Percentiles rank a stretch among this genome's conserved stretches.
Evolutionary conservation across 2,113 vertebrate genomes (phyloP).

Genomic region (Aptenodytes patagonicus): DNA sequence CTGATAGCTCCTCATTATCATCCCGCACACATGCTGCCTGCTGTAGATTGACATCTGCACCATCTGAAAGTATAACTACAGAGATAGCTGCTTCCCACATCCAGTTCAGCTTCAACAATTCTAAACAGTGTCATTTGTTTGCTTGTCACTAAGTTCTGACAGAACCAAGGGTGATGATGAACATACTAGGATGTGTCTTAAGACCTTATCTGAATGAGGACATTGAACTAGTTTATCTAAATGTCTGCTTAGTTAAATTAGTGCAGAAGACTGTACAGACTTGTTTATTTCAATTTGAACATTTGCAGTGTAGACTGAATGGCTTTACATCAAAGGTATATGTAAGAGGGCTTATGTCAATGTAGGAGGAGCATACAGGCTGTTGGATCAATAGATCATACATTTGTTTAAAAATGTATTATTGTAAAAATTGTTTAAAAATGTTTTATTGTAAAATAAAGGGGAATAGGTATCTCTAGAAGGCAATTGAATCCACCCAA

Average conservation of each 20-base stretch:
- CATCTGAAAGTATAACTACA: not conserved
- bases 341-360: fast-evolving
- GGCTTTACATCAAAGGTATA: not conserved
- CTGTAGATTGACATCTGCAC: not conserved
- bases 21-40: not conserved
- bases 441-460: not conserved
- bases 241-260: not conserved
- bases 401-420: not conserved
- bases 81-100: not conserved
- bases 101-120: not conserved
- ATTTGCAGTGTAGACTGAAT: not conserved
- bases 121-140: not conserved
- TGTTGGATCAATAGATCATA: not conserved
- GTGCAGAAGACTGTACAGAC: not conserved
- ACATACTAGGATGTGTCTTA: not conserved
- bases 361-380: not conserved
- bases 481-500: not conserved
- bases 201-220: not conserved
- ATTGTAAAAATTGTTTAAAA: not conserved
- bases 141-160: not conserved
- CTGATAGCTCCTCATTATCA: not conserved
- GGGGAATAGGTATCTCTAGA: not conserved
- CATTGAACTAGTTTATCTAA: not conserved
- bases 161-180: not conserved
- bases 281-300: not conserved